Evolutionary conservation across 1,140 invertebrate species (phyloP).

Genomic region (Vollenhovia emeryi): DNA sequence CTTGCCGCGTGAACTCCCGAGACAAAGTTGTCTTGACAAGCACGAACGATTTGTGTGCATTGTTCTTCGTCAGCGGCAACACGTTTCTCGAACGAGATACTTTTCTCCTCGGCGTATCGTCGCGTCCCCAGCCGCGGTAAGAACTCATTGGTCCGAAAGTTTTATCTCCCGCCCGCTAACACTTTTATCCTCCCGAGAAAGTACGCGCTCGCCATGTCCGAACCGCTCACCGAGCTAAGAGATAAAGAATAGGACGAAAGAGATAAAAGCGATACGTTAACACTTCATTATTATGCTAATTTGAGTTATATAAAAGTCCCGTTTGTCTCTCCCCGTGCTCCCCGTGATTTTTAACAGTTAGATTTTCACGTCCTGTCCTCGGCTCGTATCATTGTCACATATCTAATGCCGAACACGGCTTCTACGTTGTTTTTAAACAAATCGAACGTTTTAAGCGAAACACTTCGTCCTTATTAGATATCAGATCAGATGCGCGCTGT

Average conservation of each 20-base stretch:
- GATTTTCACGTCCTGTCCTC: not conserved
- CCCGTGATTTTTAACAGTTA: not conserved
- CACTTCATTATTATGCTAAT: slow-evolving; percentile 55
- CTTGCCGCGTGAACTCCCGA: slow-evolving; percentile 44
- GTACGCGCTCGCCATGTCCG: not conserved
- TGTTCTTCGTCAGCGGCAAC: slow-evolving; percentile 56
- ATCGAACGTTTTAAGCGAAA: not conserved
- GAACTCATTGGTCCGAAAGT: slow-evolving; percentile 55
- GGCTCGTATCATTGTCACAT: not conserved
- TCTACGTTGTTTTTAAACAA: not conserved
- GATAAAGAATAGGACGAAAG: not conserved
- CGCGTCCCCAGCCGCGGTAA: slow-evolving; percentile 23
- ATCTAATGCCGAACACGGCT: not conserved
- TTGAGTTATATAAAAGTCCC: slow-evolving; percentile 2
- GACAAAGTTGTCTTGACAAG: slow-evolving; percentile 68
- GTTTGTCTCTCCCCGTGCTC: not conserved
- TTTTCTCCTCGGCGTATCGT: slow-evolving; percentile 18
- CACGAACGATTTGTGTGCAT: slow-evolving; percentile 63
- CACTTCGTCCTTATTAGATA: not conserved
- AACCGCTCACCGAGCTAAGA: not conserved
- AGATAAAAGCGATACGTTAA: slow-evolving; percentile 35
- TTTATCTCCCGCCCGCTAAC: slow-evolving; percentile 43
- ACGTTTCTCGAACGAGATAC: slow-evolving; percentile 41
- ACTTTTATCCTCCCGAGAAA: slow-evolving; percentile 36
- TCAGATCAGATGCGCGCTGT: not conserved